Base-by-base conservation (phyloP, 2,113 vertebrate genomes). In the Corydoras sp. region DNA sequence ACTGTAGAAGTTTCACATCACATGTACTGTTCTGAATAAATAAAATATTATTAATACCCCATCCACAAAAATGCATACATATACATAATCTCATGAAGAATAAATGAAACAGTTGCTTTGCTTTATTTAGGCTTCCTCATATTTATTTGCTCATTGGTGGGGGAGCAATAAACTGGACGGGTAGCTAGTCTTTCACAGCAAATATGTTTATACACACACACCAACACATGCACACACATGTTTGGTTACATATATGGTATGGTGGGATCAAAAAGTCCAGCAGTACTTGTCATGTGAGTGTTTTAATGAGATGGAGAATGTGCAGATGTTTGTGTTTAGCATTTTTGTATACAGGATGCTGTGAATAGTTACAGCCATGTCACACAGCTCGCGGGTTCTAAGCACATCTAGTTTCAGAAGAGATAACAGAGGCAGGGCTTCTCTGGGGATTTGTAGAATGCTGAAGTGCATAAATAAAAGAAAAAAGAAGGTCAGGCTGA, bases 311-410 rank as follows among this genome's bases (percentile, higher is more conserved):
- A 64, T 13, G 10, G 29, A 43, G 51, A 62, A 14, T 53, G 13
- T 56, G 54, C 10, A 12, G 51, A 64, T 75, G 49, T 69, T 31
- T 68, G 65, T 63, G 31, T 43, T 43, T 4, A 43, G 2, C 35
- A 13, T 67, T 30, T 69, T 43, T 60, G 35, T 69, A 11, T 48
- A 58, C 30, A 14, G 49, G 62, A 18, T 18, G 60, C 55, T 61
- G 50, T 49, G 48, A 71, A 65, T 72, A 67, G 64, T 71, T 76
- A 60, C 51, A 72, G 77, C 76, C 59, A 49, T 74, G 81, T 76
- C 79, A 53, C 69, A 58, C 43, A 65, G 61, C 48, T 7, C 29
- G 50, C 55, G 78, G 75, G 80, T 79, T 72, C 63, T 30, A 49
- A 72, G 68, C 61, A 67, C 68, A 67, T 49, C 76, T 61, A 70